Conservation (phyloP, 2,888 invertebrate species). For the Drosophila greeni region DNA sequence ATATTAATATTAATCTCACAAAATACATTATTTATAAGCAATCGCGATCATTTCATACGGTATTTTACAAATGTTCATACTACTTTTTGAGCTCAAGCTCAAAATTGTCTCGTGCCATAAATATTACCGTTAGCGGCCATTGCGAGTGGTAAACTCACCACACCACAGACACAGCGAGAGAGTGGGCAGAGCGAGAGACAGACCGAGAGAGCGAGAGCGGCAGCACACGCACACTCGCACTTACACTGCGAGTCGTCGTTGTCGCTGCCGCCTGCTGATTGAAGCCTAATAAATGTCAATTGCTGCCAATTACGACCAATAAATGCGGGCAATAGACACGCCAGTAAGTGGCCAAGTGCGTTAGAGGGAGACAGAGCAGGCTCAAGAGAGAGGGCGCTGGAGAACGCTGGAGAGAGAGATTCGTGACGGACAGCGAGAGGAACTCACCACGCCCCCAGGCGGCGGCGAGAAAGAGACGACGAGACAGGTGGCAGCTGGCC, state of each 20-base stretch:
- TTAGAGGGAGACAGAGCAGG: slow-evolving; percentile 12
- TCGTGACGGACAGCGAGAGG: background rate
- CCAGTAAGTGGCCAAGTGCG: slow-evolving; percentile 43
- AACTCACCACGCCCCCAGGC: slow-evolving; percentile 40
- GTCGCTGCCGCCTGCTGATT: slow-evolving; percentile 53
- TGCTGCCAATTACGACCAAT: slow-evolving; percentile 77
- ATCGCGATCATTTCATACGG: background rate
- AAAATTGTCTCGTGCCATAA: slow-evolving; percentile 27
- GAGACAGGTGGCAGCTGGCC: slow-evolving; percentile 52
- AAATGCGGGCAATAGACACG: slow-evolving; percentile 69
- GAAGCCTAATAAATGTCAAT: slow-evolving; percentile 77
- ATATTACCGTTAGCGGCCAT: slow-evolving; percentile 63
- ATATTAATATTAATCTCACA: no score
- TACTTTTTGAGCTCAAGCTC: background rate
- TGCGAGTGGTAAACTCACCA: slow-evolving; percentile 53
- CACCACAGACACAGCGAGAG: slow-evolving; percentile 4
- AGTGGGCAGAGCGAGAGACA: background rate
- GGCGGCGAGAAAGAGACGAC: slow-evolving; percentile 58
- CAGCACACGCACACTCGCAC: background rate
- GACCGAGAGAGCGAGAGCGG: slow-evolving; percentile 5
- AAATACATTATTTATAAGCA: background rate
- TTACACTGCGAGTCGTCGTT: slow-evolving; percentile 1
- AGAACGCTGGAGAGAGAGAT: background rate
- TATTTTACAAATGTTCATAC: background rate
- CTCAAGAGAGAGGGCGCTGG: slow-evolving; percentile 5